Evolutionary conservation across 2,797 vertebrate species (phyloP).

Genomic region (Cottoperca gobio): DNA sequence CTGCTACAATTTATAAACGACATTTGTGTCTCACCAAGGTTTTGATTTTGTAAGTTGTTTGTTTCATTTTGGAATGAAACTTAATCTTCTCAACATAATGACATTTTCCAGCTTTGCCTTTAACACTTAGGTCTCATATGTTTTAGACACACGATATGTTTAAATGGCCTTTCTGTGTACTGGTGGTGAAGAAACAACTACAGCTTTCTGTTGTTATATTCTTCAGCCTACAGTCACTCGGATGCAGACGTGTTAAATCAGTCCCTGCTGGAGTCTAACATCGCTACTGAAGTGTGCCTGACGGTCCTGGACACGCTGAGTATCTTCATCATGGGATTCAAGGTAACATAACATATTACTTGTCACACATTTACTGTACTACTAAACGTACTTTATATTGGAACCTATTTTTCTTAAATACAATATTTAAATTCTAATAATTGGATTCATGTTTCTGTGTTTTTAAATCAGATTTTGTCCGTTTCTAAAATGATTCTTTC

Average conservation of each 20-base stretch:
- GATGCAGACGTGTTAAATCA: conserved; percentile 97
- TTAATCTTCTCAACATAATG: conserved; percentile 24
- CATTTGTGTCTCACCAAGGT: neutral
- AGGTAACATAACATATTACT: conserved; percentile 81
- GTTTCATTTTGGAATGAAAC: conserved; percentile 68
- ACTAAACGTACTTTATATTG: neutral
- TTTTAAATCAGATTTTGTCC: neutral
- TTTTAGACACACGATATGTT: conserved; percentile 15
- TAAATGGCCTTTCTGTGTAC: neutral
- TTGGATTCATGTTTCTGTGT: neutral
- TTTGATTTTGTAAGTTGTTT: neutral
- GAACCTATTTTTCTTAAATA: neutral
- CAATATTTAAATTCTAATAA: neutral
- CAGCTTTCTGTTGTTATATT: conserved; percentile 51
- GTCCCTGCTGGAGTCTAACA: conserved; percentile 95
- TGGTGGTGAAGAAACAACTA: conserved; percentile 33
- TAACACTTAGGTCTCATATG: conserved; percentile 39
- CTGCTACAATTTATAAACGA: neutral
- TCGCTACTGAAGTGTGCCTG: conserved; percentile 96
- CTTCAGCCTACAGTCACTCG: conserved; percentile 93
- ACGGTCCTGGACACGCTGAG: conserved; percentile 96
- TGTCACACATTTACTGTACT: neutral
- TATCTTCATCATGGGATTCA: conserved; percentile 96
- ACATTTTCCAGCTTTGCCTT: conserved; percentile 51
- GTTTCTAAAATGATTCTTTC: neutral